Evolutionary conservation across 1,140 invertebrate genomes (phyloP).

Genomic region (Drosophila sp.): DNA sequence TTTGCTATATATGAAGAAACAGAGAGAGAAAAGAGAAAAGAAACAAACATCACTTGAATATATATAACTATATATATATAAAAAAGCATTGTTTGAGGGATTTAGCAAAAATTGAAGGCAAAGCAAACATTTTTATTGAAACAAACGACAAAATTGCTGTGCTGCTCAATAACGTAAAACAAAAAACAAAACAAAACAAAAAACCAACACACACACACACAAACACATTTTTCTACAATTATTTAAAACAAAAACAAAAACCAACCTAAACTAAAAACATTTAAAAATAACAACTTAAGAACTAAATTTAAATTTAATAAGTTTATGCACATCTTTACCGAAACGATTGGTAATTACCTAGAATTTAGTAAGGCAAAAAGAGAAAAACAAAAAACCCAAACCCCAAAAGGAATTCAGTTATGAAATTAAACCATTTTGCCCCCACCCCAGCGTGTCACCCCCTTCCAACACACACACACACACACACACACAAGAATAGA

Average conservation of each 20-base stretch:
- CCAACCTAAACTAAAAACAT: constrained; percentile 40
- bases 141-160: constrained; percentile 74
- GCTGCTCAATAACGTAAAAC: constrained; percentile 73
- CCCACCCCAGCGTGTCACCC: not conserved
- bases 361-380: constrained; percentile 62
- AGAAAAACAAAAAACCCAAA: constrained; percentile 8
- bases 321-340: constrained; percentile 79
- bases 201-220: constrained; percentile 22
- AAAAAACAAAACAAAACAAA: constrained; percentile 27
- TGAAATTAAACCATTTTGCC: constrained; percentile 1
- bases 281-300: constrained; percentile 36
- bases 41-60: constrained; percentile 47
- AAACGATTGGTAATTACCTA: constrained; percentile 80
- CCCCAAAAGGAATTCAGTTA: constrained; percentile 22
- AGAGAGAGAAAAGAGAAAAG: constrained; percentile 20
- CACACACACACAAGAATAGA: not conserved
- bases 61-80: constrained; percentile 26
- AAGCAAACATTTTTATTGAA: constrained; percentile 72
- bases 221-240: constrained; percentile 64
- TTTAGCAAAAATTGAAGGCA: constrained; percentile 69
- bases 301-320: constrained; percentile 63
- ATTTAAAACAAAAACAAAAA: constrained; percentile 53
- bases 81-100: constrained; percentile 37
- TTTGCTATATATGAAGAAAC: not conserved
- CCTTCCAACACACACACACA: not conserved